Percentiles rank a stretch among this genome's conserved stretches.
Evolutionary conservation across 2,888 invertebrate genomes (phyloP).

Genomic region (Mycalesis mineus): DNA sequence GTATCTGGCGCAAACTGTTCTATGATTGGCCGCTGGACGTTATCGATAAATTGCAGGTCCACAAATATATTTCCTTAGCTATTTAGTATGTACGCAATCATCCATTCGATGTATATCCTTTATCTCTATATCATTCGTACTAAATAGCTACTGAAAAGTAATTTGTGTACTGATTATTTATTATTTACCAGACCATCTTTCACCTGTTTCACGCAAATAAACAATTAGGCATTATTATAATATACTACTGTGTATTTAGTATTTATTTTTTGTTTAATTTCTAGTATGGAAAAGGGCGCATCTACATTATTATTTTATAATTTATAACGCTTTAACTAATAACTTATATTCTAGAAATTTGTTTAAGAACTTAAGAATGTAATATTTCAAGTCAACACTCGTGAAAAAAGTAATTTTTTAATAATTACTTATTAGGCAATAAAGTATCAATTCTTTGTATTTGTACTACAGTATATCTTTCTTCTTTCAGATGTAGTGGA

Average conservation of each 20-base stretch:
- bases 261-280: constrained; percentile 8
- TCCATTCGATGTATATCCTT: constrained; percentile 34
- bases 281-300: constrained; percentile 23
- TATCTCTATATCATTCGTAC: constrained; percentile 38
- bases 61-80: constrained; percentile 47
- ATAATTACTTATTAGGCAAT: too few relatives aligned
- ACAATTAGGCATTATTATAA: neutral
- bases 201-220: constrained; percentile 22
- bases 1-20: constrained; percentile 43
- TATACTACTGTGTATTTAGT: constrained; percentile 15
- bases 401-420: neutral
- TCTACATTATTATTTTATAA: constrained; percentile 18
- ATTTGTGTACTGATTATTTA: constrained; percentile 40
- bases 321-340: neutral
- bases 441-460: too few relatives aligned
- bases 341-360: too few relatives aligned
- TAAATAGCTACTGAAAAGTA: constrained; percentile 48
- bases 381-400: neutral
- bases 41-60: constrained; percentile 45
- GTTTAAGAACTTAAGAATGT: too few relatives aligned
- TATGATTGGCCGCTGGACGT: constrained; percentile 47
- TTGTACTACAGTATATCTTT: too few relatives aligned
- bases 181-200: constrained; percentile 10
- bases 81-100: constrained; percentile 48
- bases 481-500: too few relatives aligned